Evolutionary conservation across 2,888 invertebrate genomes (phyloP), one percentile per base, ranked within the genome.

Genomic region (Caenorhabditis sp.): DNA sequence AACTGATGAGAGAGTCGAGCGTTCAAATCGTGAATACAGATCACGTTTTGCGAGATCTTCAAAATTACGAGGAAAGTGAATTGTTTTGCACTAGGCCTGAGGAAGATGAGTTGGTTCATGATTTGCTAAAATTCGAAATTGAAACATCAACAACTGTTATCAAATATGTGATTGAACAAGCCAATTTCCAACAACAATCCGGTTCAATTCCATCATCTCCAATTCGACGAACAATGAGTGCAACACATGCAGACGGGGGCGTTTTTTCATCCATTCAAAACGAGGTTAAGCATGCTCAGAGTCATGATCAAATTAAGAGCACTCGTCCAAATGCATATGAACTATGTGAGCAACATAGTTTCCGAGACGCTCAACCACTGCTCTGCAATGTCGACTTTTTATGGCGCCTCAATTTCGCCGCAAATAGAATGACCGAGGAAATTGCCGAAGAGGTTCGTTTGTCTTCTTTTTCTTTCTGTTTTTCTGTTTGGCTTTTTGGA

Each of bases 371-470:
- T 54, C 63, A 63, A 21, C 65, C 69, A 23, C 77, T 81, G 19
- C 75, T 84, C 24, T 77, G 78, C 65, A 81, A 84, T 65, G 79
- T 84, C 21, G 83, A 85, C 64, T 83, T 85, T 69, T 72, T 84
- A 26, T 82, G 83, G 59, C 81, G 83, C 51, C 73, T 86, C 58
- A 86, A 86, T 70, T 86, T 85, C 75, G 83, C 79, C 8, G 86
- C 85, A 12, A 81, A 84, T 58, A 62, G 86, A 66, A 69, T 85
- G 60, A 84, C 85, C 1, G 86, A 86, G 67, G 69, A 81, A 43
- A 83, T 86, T 67, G 86, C 85, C 43, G 86, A 86, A 66, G 77
- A 76, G 64, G 80, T 61, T 58, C n/a, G 69, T 65, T 49, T 19
- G n/a, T 57, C 21, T 27, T 50, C 14, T 50, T 50, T 19, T 50